A percentile compares a stretch with the other conserved stretches of the same genome.
These are phyloP conservation scores for Halichoerus grypus DNA, from an alignment of 2,113 vertebrate genomes.

Conservation along the genomic window DNA sequence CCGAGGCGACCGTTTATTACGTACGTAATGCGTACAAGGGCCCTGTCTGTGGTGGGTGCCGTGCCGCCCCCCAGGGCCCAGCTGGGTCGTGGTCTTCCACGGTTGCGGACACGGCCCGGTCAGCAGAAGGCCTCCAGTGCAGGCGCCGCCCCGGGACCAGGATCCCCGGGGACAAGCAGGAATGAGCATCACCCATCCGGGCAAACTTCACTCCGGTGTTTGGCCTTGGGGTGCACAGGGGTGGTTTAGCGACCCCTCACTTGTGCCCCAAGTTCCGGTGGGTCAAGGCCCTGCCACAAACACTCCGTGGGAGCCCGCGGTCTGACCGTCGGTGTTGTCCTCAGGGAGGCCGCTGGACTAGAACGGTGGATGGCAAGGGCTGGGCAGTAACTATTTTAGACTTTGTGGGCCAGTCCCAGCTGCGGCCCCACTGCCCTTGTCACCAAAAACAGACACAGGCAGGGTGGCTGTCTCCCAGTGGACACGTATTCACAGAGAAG, in stretches of 20 bases:
- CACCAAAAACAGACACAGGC: not conserved
- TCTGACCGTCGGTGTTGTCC: not conserved
- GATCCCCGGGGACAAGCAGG: not conserved
- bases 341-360: not conserved
- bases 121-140: not conserved
- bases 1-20: not conserved
- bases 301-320: not conserved
- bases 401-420: not conserved
- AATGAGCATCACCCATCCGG: not conserved
- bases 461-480: not conserved
- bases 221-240: not conserved
- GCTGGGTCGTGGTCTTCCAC: not conserved
- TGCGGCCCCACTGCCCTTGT: not conserved
- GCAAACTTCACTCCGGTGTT: too few relatives aligned
- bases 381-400: not conserved
- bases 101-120: not conserved
- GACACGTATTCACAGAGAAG: not conserved
- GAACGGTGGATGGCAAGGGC: not conserved
- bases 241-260: not conserved
- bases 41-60: not conserved
- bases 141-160: not conserved
- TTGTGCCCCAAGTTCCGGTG: not conserved
- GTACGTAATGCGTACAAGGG: too few relatives aligned
- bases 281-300: not conserved
- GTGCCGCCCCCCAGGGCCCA: too few relatives aligned